Evolutionary conservation across 2,888 invertebrate genomes (phyloP), one percentile per base, ranked within the genome.

Genomic region (Amiota minor): DNA sequence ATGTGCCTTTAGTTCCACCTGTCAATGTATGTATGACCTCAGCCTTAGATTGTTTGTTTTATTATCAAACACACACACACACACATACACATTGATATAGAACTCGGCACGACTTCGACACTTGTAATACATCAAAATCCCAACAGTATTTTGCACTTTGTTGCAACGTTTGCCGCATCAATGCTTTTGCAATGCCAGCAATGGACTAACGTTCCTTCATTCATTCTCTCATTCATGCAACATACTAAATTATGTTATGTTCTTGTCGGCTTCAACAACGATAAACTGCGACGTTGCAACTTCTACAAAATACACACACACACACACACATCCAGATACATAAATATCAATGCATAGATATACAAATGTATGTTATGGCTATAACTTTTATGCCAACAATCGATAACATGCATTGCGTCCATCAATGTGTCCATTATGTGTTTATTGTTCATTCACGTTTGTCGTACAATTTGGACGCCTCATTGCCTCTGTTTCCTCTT

Each of bases 91-190:
- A 62, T 18, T 9, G 35, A 9, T 45, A 49, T 49, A 65, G 18
- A 45, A 47, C 20, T 16, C 65, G 18, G 35, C 62, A 62, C 62
- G 35, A 62, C 23, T 53, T 62, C 49, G 76, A 72, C 71, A 74
- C 76, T 76, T 77, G 81, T 78, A 80, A 80, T 79, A 73, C 80
- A 80, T 79, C 79, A 80, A 78, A 82, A 76, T 79, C 77, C 77
- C 71, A 70, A 73, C 73, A 73, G 76, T 74, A 77, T 71, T 71
- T 71, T 71, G 23, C 62, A 71, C 46, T 64, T 55, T 71, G 71
- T 64, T 70, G 70, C 70, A 59, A 59, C 59, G 61, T 20, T 71
- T 71, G 71, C 53, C 64, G 71, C 71, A 71, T 71, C 71, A 71
- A 50, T 64, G 64, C 70, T 59, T n/a, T 49, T 67, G 72, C 72